These are phyloP conservation scores for Cichlasoma orientale DNA, from an alignment of 2,797 vertebrate genomes.

Conservation along the genomic window DNA sequence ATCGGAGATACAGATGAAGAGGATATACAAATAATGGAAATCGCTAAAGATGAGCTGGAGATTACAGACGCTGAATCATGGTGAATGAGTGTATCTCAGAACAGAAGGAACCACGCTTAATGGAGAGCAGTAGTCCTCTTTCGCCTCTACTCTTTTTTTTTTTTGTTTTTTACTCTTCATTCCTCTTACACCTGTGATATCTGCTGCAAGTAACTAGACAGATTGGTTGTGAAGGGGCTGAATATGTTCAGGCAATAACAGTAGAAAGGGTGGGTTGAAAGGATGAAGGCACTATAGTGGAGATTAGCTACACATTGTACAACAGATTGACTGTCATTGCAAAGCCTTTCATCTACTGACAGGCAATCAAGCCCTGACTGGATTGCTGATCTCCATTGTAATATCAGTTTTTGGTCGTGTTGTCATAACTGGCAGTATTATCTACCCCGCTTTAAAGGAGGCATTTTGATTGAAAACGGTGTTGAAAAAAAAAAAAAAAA, in stretches of 20 bases:
- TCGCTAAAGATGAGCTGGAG: background rate
- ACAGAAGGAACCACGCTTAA: slow-evolving; percentile 3
- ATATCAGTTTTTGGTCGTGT: slow-evolving; percentile 41
- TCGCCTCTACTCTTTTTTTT: background rate
- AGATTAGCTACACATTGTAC: slow-evolving; percentile 45
- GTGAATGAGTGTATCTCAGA: slow-evolving; percentile 8
- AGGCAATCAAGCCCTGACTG: slow-evolving; percentile 52
- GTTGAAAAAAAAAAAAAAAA: too few species aligned
- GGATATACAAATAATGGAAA: background rate
- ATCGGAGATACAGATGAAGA: slow-evolving; percentile 20
- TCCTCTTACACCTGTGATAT: slow-evolving; percentile 28
- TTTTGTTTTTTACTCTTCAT: background rate
- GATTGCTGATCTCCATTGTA: slow-evolving; percentile 48
- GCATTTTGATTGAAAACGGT: slow-evolving; percentile 38
- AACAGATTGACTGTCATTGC: slow-evolving; percentile 57
- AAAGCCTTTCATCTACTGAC: slow-evolving; percentile 60
- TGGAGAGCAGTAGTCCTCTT: slow-evolving; percentile 6
- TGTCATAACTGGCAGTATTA: slow-evolving; percentile 47
- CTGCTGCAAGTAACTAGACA: slow-evolving; percentile 22
- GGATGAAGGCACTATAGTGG: slow-evolving; percentile 43
- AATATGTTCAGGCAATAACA: slow-evolving; percentile 33
- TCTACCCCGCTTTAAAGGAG: slow-evolving; percentile 33
- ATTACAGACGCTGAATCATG: slow-evolving; percentile 23
- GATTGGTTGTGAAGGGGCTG: slow-evolving; percentile 45
- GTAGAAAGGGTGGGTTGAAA: slow-evolving; percentile 28